Evolutionary conservation across 2,113 vertebrate genomes (phyloP).

Genomic region (Heterocephalus glaber): DNA sequence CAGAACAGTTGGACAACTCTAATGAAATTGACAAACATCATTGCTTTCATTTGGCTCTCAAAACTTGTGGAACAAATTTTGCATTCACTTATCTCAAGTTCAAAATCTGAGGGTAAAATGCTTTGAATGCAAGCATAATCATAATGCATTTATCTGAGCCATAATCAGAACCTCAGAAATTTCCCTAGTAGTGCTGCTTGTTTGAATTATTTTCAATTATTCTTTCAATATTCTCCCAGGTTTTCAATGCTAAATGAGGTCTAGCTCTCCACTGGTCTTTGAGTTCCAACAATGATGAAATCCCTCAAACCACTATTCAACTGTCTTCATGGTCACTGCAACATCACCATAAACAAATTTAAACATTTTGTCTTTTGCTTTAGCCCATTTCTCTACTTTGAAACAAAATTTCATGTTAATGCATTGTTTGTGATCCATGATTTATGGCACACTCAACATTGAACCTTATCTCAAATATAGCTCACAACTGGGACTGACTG

Average conservation of each 20-base stretch:
- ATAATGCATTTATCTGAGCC: background rate
- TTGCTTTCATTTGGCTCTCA: background rate
- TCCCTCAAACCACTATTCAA: background rate
- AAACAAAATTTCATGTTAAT: background rate
- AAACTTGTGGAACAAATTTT: background rate
- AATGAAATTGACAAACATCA: background rate
- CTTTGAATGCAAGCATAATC: background rate
- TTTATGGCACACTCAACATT: background rate
- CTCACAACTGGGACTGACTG: background rate
- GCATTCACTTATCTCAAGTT: background rate
- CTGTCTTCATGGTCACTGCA: background rate
- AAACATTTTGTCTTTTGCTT: background rate
- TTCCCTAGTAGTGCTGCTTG: background rate
- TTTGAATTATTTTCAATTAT: background rate
- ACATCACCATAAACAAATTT: background rate
- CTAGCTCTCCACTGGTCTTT: background rate
- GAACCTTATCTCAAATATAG: background rate
- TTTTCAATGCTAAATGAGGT: background rate
- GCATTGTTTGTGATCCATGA: background rate
- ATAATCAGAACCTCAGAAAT: background rate
- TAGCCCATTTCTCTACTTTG: background rate
- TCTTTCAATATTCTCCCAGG: background rate
- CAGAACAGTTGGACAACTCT: background rate
- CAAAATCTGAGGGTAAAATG: background rate
- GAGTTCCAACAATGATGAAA: background rate